These are phyloP conservation scores for Mungos mungo DNA, from an alignment of 2,113 vertebrate genomes.

Conservation along the genomic window DNA sequence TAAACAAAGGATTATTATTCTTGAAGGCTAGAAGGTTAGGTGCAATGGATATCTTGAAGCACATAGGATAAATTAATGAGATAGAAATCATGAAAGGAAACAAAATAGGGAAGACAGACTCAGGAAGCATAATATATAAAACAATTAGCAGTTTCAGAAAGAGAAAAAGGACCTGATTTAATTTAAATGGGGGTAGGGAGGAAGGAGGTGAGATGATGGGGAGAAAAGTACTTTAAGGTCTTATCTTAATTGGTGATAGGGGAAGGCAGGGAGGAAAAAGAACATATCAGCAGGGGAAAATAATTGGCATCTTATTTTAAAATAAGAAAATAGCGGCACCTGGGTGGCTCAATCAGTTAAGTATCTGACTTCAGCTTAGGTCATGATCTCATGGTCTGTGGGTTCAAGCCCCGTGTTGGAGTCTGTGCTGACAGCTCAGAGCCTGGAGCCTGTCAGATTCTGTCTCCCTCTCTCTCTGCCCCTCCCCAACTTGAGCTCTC, in stretches of 20 bases:
- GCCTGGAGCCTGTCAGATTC: too few relatives aligned
- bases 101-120: neutral
- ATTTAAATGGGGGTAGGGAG: neutral
- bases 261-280: neutral
- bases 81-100: neutral
- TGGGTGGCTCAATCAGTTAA: too few relatives aligned
- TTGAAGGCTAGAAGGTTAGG: neutral
- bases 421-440: too few relatives aligned
- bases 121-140: neutral
- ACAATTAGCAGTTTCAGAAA: neutral
- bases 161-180: neutral
- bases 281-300: neutral
- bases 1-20: neutral
- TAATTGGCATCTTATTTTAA: constrained; percentile 4
- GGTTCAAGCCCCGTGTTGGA: too few relatives aligned
- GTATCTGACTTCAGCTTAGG: too few relatives aligned
- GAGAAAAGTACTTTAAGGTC: neutral
- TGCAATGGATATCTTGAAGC: neutral
- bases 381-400: too few relatives aligned
- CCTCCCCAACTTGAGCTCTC: too few relatives aligned
- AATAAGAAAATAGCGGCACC: neutral
- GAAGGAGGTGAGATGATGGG: neutral
- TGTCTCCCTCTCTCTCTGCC: too few relatives aligned
- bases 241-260: neutral
- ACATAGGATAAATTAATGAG: neutral